Conservation (phyloP, 2,797 vertebrate species). For the Mastacembelus armatus region DNA sequence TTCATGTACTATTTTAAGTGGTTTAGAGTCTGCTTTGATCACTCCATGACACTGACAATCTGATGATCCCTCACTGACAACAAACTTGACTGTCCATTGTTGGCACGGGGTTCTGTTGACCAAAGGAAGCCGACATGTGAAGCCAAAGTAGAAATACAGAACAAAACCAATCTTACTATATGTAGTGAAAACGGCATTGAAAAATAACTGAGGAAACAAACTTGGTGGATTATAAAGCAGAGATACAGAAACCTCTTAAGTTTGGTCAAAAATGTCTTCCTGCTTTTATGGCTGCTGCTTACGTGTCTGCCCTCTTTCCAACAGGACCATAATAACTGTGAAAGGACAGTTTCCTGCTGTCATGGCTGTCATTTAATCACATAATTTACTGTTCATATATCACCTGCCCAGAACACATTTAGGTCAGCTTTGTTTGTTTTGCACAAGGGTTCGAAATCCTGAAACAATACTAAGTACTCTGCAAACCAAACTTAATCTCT, state of each 20-base stretch:
- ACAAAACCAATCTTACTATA: conserved; percentile 39
- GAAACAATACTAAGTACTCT: conserved; percentile 23
- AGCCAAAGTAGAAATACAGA: conserved; percentile 36
- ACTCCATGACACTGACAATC: conserved; percentile 2
- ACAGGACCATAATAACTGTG: not conserved
- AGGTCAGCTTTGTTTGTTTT: conserved; percentile 27
- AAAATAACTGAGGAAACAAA: conserved; percentile 20
- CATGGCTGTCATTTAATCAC: not conserved
- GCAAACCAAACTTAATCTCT: conserved; percentile 24
- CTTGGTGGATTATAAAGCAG: conserved; percentile 41
- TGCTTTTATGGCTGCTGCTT: conserved; percentile 7
- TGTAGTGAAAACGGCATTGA: conserved; percentile 34
- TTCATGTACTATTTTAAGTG: too few relatives aligned
- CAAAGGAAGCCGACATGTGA: conserved; percentile 36
- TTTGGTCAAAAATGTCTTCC: conserved; percentile 46
- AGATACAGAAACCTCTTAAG: conserved; percentile 56
- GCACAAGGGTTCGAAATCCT: conserved; percentile 11
- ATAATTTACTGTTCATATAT: conserved; percentile 3
- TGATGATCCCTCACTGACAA: conserved; percentile 3
- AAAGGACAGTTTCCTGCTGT: not conserved
- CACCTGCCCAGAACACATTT: conserved; percentile 14
- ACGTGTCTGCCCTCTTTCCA: conserved; percentile 14
- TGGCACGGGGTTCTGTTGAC: not conserved
- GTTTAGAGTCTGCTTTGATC: conserved; percentile 8
- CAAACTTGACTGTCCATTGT: not conserved